Evolutionary conservation across 2,888 invertebrate genomes (phyloP).

Genomic region (Leptinotarsa juncta): DNA sequence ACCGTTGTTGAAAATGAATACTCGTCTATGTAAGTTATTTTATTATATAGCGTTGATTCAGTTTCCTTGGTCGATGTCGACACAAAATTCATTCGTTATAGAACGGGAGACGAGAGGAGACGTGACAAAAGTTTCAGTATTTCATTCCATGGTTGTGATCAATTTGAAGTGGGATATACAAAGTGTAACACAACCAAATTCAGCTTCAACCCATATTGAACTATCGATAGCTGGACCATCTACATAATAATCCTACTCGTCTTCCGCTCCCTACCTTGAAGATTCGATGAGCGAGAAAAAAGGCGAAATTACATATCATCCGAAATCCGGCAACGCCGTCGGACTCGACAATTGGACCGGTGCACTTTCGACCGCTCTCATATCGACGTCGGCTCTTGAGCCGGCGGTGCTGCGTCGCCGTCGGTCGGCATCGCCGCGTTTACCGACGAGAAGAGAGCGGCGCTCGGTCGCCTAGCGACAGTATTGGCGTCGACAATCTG

Average conservation of each 20-base stretch:
- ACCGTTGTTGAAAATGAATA: too few relatives aligned
- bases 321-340: background rate
- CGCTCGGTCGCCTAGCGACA: conserved; percentile 34
- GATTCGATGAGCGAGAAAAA: background rate
- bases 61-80: too few relatives aligned
- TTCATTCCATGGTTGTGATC: too few relatives aligned
- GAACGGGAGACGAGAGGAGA: too few relatives aligned
- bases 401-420: conserved; percentile 12
- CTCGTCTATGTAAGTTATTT: too few relatives aligned
- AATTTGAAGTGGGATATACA: too few relatives aligned
- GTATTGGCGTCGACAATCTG: conserved; percentile 38
- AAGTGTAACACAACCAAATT: too few relatives aligned
- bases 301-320: background rate
- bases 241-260: background rate
- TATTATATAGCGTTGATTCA: too few relatives aligned
- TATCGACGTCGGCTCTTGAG: conserved; percentile 22
- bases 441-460: background rate
- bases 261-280: background rate
- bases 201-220: background rate
- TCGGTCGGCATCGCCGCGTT: background rate
- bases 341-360: conserved; percentile 14
- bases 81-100: too few relatives aligned
- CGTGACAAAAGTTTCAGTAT: too few relatives aligned
- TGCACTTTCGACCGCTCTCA: conserved; percentile 23
- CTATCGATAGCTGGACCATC: background rate